Evolutionary conservation across 2,888 invertebrate species (phyloP).

Genomic region (Cantharis lateralis): DNA sequence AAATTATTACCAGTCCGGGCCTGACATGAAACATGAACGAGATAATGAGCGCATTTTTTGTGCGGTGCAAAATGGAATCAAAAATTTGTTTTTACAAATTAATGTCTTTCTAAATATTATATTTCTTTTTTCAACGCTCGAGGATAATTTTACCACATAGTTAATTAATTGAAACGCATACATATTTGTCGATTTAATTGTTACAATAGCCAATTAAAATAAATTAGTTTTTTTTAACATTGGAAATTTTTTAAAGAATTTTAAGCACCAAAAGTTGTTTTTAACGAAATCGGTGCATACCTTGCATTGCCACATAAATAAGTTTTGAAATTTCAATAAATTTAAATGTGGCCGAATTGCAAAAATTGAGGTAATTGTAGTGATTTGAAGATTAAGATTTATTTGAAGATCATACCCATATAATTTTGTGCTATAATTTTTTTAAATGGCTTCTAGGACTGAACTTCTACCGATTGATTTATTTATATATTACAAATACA

Average conservation of each 20-base stretch:
- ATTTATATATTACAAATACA: not conserved
- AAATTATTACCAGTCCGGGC: no score
- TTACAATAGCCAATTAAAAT: not conserved
- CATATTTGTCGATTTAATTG: not conserved
- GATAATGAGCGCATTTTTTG: no score
- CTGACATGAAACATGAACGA: no score
- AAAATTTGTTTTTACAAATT: no score
- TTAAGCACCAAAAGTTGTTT: not conserved
- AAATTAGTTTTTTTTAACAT: not conserved
- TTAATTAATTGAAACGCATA: not conserved
- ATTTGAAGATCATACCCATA: not conserved
- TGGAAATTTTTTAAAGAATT: not conserved
- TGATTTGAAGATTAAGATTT: not conserved
- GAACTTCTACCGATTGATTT: not conserved
- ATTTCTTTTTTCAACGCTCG: not conserved
- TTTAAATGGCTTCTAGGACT: not conserved
- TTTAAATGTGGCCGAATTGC: not conserved
- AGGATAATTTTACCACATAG: not conserved
- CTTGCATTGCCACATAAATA: not conserved
- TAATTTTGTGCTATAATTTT: not conserved
- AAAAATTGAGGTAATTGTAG: not conserved
- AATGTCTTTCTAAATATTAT: no score
- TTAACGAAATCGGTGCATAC: not conserved
- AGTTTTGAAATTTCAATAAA: not conserved
- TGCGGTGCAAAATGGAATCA: no score